Evolutionary conservation across 1,140 invertebrate genomes (phyloP).

Genomic region (Drosophila paulistorum): DNA sequence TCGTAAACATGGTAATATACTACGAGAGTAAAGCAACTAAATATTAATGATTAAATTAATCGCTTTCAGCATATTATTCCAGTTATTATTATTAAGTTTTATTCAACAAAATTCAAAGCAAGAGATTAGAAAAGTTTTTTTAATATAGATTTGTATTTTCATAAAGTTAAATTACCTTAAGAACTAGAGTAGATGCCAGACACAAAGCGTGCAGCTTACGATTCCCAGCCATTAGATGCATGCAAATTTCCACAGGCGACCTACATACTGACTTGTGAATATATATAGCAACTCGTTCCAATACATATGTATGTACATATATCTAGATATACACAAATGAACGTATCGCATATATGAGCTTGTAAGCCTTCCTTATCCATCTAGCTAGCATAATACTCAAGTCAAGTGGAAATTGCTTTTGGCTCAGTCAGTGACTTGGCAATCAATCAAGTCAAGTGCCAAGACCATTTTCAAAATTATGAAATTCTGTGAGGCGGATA

Average conservation of each 20-base stretch:
- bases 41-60: too few species aligned
- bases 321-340: slow-evolving; percentile 17
- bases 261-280: slow-evolving; percentile 29
- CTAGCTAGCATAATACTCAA: slow-evolving; percentile 35
- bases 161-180: slow-evolving; percentile 5
- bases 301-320: too few species aligned
- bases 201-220: slow-evolving; percentile 7
- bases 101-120: too few species aligned
- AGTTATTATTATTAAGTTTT: too few species aligned
- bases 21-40: too few species aligned
- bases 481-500: slow-evolving; percentile 67
- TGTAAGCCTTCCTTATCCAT: slow-evolving; percentile 27
- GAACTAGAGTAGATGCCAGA: slow-evolving; percentile 8
- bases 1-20: too few species aligned
- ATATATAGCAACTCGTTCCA: not conserved
- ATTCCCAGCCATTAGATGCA: slow-evolving; percentile 4
- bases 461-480: slow-evolving; percentile 55
- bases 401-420: slow-evolving; percentile 56
- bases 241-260: slow-evolving; percentile 5
- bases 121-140: too few species aligned
- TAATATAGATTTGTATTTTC: too few species aligned
- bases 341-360: slow-evolving; percentile 32
- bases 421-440: slow-evolving; percentile 64
- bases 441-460: slow-evolving; percentile 74
- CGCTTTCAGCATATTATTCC: too few species aligned